Conservation (phyloP, 2,888 invertebrate species). For the Bugulina stolonifera region DNA sequence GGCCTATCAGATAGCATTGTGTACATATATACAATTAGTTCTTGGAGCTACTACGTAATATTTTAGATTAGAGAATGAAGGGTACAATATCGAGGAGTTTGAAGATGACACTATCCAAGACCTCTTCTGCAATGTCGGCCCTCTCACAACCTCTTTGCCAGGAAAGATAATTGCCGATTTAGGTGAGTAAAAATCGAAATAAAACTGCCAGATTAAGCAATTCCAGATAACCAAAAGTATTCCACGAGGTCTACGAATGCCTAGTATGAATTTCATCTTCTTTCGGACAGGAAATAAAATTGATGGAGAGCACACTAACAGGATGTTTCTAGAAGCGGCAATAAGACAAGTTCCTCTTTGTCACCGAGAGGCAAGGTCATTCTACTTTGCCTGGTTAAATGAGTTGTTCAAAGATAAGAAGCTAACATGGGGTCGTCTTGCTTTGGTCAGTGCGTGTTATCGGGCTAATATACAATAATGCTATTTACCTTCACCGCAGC, state of each 20-base stretch:
- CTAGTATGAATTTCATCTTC: no score
- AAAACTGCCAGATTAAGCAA: no score
- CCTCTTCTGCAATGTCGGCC: neutral
- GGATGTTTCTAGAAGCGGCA: constrained; percentile 1
- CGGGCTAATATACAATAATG: no score
- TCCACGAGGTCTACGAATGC: no score
- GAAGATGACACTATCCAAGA: neutral
- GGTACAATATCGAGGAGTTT: neutral
- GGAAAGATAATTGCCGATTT: constrained; percentile 11
- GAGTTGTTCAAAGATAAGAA: constrained; percentile 10
- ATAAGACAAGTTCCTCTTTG: neutral
- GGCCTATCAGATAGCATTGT: no score
- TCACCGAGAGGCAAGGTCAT: neutral
- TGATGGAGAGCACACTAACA: constrained; percentile 10
- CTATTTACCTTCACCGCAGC: no score
- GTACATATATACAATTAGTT: no score
- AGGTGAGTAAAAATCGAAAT: neutral
- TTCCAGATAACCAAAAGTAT: no score
- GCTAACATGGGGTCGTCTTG: constrained; percentile 16
- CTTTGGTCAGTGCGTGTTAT: neutral
- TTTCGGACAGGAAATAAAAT: neutral
- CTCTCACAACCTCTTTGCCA: neutral
- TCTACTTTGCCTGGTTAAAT: constrained; percentile 6
- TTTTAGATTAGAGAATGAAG: constrained; percentile 19
- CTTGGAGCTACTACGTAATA: no score